Base-by-base conservation (phyloP, 2,797 vertebrate species). In the Lepus oiostolus region DNA sequence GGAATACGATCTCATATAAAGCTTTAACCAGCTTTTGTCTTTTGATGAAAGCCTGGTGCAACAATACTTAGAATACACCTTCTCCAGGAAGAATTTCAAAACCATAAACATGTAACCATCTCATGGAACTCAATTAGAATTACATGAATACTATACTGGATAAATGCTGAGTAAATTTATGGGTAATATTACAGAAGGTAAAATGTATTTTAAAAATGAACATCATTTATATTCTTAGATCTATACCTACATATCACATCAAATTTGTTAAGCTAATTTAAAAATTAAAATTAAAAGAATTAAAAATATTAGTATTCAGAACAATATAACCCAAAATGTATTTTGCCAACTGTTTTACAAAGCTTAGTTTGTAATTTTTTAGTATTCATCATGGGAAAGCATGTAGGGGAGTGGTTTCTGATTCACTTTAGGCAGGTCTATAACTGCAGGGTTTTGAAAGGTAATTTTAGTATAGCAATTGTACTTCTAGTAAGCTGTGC, bases 401-500 rank as follows among this genome's bases (percentile, higher is more conserved):
- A 72, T 30, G 11, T 88, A 35, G 22, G 13, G 5, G 83, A 85
- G 30, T 71, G 13, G 7, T 2, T 22, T 76, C 35, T 80, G 38
- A 71, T 68, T 91, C 38, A 74, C 8, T 35, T 28, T 50, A 84
- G 47, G 19, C 12, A 90, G 30, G 14, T 30, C 76, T 80, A 22
- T 67, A 93, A 94, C 24, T 65, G 3, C 9, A 96, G 85, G 5
- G n/a, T 88, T 74, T 77, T 72, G 50, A 81, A 72, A 10, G 6
- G 30, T 77, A 94, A 91, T 94, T 84, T 88, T 74, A 79, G 60
- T 47, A 1, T 13, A 82, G 35, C 12, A 70, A 67, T 62, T 90
- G 32, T 79, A 75, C 30, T 86, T 91, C 47, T 88, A 85, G 62
- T 14, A 75, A 93, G 42, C 67, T 38, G 10, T 54, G 50, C 26